A percentile compares a stretch with the other conserved stretches of the same genome.
Conservation (phyloP, 2,797 vertebrate species). For the Sternotherus odoratus region DNA sequence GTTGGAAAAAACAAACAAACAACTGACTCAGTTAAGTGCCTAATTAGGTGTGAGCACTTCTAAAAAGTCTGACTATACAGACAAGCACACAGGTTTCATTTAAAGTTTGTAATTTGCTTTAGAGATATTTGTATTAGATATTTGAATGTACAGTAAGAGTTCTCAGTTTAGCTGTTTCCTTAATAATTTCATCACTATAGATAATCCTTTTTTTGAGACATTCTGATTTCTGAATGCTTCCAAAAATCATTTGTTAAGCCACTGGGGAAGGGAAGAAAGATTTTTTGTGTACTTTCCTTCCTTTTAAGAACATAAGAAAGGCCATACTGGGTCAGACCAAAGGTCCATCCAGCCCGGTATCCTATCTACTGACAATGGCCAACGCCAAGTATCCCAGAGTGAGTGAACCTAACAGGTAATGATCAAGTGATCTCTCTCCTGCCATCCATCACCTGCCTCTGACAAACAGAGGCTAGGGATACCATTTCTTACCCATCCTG, state of each 20-base stretch:
- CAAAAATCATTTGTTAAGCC: neutral
- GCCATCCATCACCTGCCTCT: too few species aligned
- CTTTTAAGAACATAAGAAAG: too few species aligned
- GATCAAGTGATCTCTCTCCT: too few species aligned
- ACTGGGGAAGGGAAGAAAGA: neutral
- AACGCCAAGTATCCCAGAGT: too few species aligned
- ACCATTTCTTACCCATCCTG: too few species aligned
- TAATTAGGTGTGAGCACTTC: neutral
- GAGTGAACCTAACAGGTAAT: too few species aligned
- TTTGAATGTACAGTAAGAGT: neutral
- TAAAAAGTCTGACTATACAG: neutral
- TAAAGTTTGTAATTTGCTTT: neutral
- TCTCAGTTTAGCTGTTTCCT: neutral
- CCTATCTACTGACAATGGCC: too few species aligned
- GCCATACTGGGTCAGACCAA: too few species aligned
- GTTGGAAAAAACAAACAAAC: neutral
- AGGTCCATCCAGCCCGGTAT: too few species aligned
- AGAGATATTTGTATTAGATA: neutral
- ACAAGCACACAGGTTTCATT: accelerated
- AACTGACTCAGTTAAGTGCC: neutral
- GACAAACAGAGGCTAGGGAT: too few species aligned
- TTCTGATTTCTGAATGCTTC: neutral
- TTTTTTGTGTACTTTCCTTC: neutral
- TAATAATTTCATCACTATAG: neutral
- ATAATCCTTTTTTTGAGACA: neutral